Base-by-base conservation (phyloP, 2,797 vertebrate species). In the Lepus oiostolus region DNA sequence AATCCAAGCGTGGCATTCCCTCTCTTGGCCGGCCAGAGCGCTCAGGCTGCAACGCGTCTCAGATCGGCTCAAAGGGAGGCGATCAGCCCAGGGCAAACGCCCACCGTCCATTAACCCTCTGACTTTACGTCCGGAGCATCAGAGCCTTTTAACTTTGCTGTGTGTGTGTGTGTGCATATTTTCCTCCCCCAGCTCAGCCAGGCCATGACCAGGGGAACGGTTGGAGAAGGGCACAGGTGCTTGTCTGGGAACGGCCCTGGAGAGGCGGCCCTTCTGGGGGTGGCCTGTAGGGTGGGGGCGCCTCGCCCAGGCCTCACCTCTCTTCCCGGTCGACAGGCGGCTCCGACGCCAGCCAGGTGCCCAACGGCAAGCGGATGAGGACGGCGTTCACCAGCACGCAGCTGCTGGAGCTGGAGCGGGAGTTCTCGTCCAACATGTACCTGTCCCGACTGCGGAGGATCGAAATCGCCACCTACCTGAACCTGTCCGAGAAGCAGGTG, bases 391-490 rank as follows among this genome's bases (percentile, higher is more conserved):
- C 99, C 30, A 99, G 99, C 98, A 99, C 99, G 1, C 99, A 99
- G 95, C 99, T 99, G n/a, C 97, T 99, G 98, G 99, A 99, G 97
- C 98, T 99, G 83, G 99, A 99, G 98, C 98, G 99, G 70, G 99
- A 99, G 96, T 99, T 99, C 97, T 99, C 99, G 22, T 99, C 99
- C 91, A 99, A 99, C 97, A 99, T 99, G 99, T 99, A 99, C 97
- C 99, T 99, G 68, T 99, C 99, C 7, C 98, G 99, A 72, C 98
- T 99, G 81, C 98, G 99, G 77, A 98, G 99, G 96, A 99, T 99
- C 94, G 99, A 99, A 97, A 99, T 99, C 95, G 99, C 99, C 88
- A 99, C 99, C 5, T 99, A 99, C 97, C 98, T 99, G 97, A 99
- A 99, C 98, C 98, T 99, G 91, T 99, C 99, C 0, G 99, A 99